A percentile compares a stretch with the other conserved stretches of the same genome.
Conservation (phyloP, 2,888 invertebrate species). For the Synergus gifuensis region DNA sequence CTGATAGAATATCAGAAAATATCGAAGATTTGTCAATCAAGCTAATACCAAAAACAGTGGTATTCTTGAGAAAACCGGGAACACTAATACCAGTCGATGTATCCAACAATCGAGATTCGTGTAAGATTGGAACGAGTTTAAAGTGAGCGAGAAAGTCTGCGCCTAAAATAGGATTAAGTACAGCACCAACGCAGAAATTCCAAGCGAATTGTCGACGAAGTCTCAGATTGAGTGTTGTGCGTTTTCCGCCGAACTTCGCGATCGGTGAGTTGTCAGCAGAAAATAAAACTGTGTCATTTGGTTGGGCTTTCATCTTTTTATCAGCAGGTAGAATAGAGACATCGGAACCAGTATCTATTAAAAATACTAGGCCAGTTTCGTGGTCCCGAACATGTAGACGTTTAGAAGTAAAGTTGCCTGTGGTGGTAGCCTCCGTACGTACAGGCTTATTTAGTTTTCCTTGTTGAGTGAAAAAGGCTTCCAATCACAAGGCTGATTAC, state of each 20-base stretch:
- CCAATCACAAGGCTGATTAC: neutral
- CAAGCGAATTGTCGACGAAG: slow-evolving; percentile 1
- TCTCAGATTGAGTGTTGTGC: neutral
- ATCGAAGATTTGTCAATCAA: neutral
- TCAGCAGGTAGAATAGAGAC: neutral
- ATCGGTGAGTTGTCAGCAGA: slow-evolving; percentile 10
- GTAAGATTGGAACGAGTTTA: neutral
- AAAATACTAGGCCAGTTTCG: neutral
- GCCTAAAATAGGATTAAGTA: slow-evolving; percentile 6
- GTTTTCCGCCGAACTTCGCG: slow-evolving; percentile 7
- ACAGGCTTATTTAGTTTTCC: too few relatives aligned
- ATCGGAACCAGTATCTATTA: slow-evolving; percentile 28
- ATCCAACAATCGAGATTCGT: neutral
- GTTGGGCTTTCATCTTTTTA: neutral
- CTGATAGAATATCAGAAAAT: neutral
- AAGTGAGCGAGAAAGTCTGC: neutral
- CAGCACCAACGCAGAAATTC: neutral
- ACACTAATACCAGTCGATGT: neutral
- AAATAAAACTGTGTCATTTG: neutral
- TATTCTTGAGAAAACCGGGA: neutral
- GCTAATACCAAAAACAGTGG: neutral
- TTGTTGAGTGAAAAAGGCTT: too few relatives aligned
- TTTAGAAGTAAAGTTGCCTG: too few relatives aligned
- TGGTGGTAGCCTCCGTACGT: too few relatives aligned
- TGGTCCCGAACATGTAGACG: slow-evolving; percentile 1